A percentile compares a stretch with the other conserved stretches of the same genome.
Evolutionary conservation across 2,888 invertebrate genomes (phyloP).

Genomic region (Antitype chi): DNA sequence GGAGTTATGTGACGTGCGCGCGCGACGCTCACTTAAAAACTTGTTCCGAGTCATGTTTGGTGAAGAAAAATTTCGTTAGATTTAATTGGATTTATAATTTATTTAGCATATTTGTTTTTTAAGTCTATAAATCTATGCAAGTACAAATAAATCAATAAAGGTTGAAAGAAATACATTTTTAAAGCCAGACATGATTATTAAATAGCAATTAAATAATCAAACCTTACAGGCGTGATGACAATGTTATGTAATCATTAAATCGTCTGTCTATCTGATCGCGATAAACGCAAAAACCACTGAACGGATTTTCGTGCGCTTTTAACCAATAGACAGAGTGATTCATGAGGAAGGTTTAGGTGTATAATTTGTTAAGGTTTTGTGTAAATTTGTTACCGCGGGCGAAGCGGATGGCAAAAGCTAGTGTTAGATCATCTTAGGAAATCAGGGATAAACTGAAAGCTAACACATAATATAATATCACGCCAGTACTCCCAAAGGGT

Average conservation of each 20-base stretch:
- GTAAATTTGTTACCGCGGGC: no score
- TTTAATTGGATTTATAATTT: background rate
- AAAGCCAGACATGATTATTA: background rate
- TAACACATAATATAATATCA: background rate
- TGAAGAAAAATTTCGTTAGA: constrained; percentile 27
- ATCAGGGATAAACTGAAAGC: background rate
- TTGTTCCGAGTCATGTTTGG: constrained; percentile 48
- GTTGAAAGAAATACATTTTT: background rate
- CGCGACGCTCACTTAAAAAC: constrained; percentile 60
- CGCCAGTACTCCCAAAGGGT: no score
- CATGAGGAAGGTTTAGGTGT: no score
- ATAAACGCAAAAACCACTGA: no score
- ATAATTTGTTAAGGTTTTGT: no score
- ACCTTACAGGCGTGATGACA: background rate
- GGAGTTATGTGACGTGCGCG: constrained; percentile 61
- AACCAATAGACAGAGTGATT: no score
- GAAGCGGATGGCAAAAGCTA: no score
- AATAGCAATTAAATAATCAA: background rate
- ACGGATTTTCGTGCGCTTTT: no score
- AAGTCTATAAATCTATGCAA: background rate
- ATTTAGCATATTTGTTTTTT: background rate
- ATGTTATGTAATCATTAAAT: no score
- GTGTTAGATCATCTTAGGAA: background rate
- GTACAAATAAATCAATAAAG: background rate
- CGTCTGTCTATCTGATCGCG: no score